A percentile compares a stretch with the other conserved stretches of the same genome.
Evolutionary conservation across 1,140 invertebrate genomes (phyloP).

Genomic region (Drosophila mojavensis): DNA sequence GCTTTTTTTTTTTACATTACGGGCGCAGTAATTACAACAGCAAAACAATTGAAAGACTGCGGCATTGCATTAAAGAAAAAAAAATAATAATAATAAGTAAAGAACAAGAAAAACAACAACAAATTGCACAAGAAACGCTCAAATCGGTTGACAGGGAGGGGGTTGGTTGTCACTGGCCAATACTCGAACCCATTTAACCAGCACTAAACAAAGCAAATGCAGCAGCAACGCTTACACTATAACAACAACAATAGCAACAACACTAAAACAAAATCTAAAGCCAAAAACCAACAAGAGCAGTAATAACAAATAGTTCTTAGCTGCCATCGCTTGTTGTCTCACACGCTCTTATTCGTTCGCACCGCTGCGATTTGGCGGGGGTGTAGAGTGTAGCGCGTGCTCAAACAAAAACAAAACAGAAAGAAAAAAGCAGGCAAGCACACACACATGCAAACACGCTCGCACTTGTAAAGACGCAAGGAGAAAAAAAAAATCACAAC

Average conservation of each 20-base stretch:
- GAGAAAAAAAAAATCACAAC: conserved; percentile 21
- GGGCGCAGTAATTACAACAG: neutral
- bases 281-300: conserved; percentile 4
- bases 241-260: conserved; percentile 13
- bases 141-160: conserved; percentile 7
- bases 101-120: neutral
- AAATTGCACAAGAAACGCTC: conserved; percentile 36
- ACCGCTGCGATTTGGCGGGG: conserved; percentile 26
- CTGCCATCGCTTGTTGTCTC: conserved; percentile 1
- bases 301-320: conserved; percentile 8
- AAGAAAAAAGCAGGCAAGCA: conserved; percentile 1
- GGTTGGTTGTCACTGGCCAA: conserved; percentile 15
- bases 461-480: neutral
- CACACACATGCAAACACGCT: no score
- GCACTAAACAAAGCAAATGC: conserved; percentile 20
- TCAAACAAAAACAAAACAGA: conserved; percentile 20
- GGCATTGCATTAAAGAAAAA: conserved; percentile 24
- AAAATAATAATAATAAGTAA: conserved; percentile 19
- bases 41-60: conserved; percentile 11
- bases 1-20: neutral
- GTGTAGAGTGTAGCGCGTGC: conserved; percentile 40
- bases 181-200: conserved; percentile 12
- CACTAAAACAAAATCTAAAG: conserved; percentile 7
- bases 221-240: conserved; percentile 9
- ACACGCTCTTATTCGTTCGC: neutral